These are phyloP conservation scores for Drosophila leontia DNA, from an alignment of 1,140 invertebrate genomes.

Conservation along the genomic window DNA sequence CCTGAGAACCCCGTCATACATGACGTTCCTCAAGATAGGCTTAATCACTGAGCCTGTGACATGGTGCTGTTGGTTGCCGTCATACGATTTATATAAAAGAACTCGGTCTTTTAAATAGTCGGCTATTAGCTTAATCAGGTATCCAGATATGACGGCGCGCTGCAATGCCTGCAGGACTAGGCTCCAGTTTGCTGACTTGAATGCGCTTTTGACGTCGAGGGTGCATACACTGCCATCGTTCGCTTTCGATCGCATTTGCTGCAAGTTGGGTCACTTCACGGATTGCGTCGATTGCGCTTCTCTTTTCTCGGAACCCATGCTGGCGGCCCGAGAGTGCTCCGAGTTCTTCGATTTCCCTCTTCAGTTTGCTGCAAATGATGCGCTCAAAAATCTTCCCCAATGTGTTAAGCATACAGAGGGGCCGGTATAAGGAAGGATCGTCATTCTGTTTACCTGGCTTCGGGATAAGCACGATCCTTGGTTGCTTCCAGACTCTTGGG, in stretches of 20 bases:
- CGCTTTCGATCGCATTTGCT: too few relatives aligned
- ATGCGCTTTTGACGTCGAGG: background rate
- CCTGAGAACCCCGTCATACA: too few relatives aligned
- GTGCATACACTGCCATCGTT: too few relatives aligned
- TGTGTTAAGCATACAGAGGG: too few relatives aligned
- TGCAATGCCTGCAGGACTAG: background rate
- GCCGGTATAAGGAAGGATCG: background rate
- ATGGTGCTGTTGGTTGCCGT: background rate
- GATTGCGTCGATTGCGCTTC: too few relatives aligned
- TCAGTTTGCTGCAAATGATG: too few relatives aligned
- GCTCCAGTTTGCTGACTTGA: background rate
- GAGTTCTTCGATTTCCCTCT: too few relatives aligned
- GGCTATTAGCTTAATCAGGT: background rate
- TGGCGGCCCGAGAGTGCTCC: too few relatives aligned
- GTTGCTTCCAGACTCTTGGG: background rate
- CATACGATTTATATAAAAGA: background rate
- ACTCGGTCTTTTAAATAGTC: background rate
- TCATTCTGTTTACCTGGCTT: background rate
- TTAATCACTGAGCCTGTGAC: background rate
- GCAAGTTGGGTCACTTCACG: too few relatives aligned
- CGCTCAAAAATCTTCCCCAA: too few relatives aligned
- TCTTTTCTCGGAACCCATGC: too few relatives aligned
- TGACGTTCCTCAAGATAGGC: too few relatives aligned
- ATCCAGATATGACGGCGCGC: background rate
- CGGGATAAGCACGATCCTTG: background rate